Evolutionary conservation across 2,797 vertebrate genomes (phyloP), one percentile per base, ranked within the genome.

Genomic region (Hylomyscus alleni): DNA sequence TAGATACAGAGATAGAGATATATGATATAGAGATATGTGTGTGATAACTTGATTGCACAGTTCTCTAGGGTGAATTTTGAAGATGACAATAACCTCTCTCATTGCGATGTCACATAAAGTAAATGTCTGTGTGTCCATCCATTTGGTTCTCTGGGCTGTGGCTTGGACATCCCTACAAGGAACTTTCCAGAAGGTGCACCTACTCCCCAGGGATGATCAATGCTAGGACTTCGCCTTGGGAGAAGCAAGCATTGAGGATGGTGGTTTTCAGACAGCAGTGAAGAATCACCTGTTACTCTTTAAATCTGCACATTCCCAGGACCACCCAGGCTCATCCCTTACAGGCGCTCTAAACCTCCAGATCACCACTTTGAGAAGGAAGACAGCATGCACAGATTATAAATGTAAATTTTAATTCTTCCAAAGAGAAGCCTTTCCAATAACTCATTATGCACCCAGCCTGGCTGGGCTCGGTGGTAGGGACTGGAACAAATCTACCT

Each of bases 401-500:
- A 65, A n/a, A 54, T 54, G 17, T 26, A 77, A 54, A 37, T 40
- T 73, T 88, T 76, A 73, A 67, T 72, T 40, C 78, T 72, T 72
- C 34, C 37, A 85, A 31, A 34, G 76, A 92, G 83, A 84, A 44
- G 12, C 15, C 84, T 87, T 44, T 26, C 62, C 29, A 19, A 19
- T 60, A 47, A 40, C 7, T 90, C 73, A 69, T 78, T 72, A 13
- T 26, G n/a, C n/a, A 11, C 44, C 60, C 17, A 37, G 2, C 10
- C 54, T 10, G 9, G n/a, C 31, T 77, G 17, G 0, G 0, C 52
- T 73, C n/a, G 52, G 14, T 24, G 17, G 40, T 52, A 67, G 52
- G 69, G 50, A 60, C 5, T 44, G 2, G 10, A 40, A 47, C 12
- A 58, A 52, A 78, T n/a, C n/a, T 0, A 0, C n/a, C 0, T 24